These are phyloP conservation scores for Drosophila atripex DNA, from an alignment of 2,888 invertebrate species.

Conservation along the genomic window DNA sequence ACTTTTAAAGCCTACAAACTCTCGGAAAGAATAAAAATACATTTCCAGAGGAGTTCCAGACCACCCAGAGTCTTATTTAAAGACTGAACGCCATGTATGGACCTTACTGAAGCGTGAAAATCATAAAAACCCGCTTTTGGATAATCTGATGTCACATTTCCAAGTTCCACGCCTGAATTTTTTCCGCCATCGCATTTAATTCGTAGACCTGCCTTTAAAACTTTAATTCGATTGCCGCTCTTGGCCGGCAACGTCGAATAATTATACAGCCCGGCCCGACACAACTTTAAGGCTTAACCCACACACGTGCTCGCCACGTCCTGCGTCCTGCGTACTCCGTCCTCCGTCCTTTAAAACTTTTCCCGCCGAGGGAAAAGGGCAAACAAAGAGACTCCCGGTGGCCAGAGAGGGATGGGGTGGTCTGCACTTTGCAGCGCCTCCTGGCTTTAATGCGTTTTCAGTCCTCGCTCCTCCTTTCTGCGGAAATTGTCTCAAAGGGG, in stretches of 20 bases:
- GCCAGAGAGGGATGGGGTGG: not conserved
- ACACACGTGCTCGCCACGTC: constrained; percentile 1
- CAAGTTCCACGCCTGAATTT: not conserved
- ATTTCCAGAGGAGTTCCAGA: not conserved
- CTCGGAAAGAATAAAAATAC: not conserved
- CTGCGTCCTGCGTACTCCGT: not conserved
- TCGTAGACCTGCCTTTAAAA: constrained; percentile 17
- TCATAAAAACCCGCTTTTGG: not conserved
- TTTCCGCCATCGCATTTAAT: not conserved
- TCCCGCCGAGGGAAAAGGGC: constrained; percentile 34
- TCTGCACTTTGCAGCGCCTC: constrained; percentile 37
- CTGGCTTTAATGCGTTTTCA: constrained; percentile 44
- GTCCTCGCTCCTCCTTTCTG: constrained; percentile 5
- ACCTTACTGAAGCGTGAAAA: not conserved
- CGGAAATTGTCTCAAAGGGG: not conserved
- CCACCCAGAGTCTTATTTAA: too few relatives aligned
- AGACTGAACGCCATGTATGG: not conserved
- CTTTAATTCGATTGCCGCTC: constrained; percentile 17
- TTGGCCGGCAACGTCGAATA: constrained; percentile 12
- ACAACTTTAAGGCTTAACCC: constrained; percentile 43
- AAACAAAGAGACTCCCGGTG: constrained; percentile 28
- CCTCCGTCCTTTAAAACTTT: constrained; percentile 36
- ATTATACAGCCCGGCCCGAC: constrained; percentile 30
- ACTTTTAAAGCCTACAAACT: not conserved
- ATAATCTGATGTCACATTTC: not conserved